phyloP scores from a whole-genome alignment of 2,888 invertebrate species.

The Acanthococcus lagerstroemiae region DNA sequence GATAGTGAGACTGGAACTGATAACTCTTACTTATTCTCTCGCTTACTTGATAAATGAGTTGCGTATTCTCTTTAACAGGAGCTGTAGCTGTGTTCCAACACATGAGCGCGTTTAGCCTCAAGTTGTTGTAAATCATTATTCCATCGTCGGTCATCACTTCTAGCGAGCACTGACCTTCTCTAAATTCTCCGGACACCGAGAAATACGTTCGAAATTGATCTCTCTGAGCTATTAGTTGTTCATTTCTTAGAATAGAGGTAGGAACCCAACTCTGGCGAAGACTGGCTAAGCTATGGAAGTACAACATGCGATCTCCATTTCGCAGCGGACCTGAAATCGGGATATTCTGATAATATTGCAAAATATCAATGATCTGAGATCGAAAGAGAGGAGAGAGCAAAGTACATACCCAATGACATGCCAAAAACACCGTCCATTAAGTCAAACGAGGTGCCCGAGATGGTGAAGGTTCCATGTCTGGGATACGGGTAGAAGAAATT shows the following conservation, averaged over 20 bases:
- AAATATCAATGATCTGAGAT: background rate
- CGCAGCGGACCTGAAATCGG: constrained; percentile 37
- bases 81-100: constrained; percentile 41
- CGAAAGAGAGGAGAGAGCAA: background rate
- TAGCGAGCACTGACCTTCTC: constrained; percentile 58
- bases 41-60: too few species aligned
- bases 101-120: constrained; percentile 40
- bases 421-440: constrained; percentile 64
- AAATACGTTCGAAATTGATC: constrained; percentile 38
- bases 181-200: constrained; percentile 49
- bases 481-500: constrained; percentile 55
- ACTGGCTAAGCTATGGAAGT: constrained; percentile 60
- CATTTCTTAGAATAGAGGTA: constrained; percentile 52
- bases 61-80: constrained; percentile 35
- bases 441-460: constrained; percentile 55
- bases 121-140: constrained; percentile 41
- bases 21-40: too few species aligned
- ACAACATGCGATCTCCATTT: constrained; percentile 49
- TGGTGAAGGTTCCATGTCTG: constrained; percentile 53
- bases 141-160: constrained; percentile 44
- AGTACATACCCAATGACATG: constrained; percentile 50
- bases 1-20: too few species aligned
- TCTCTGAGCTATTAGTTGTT: background rate
- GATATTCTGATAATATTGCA: background rate
- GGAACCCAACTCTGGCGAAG: constrained; percentile 54